Evolutionary conservation across 2,113 vertebrate species (phyloP).

Genomic region (Cacatua alba): DNA sequence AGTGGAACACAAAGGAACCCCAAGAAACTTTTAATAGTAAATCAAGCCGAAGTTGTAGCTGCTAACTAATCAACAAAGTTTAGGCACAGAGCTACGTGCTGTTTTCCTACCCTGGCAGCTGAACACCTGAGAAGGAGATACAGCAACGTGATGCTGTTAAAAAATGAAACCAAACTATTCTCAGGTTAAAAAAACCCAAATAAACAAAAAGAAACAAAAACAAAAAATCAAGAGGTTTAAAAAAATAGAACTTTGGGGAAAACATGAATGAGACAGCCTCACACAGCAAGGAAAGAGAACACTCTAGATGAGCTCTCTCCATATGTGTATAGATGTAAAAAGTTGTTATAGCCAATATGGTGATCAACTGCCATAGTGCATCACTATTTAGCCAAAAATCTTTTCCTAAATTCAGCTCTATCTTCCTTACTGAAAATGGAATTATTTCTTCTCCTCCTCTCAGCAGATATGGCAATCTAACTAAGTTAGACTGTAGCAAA

Average conservation of each 20-base stretch:
- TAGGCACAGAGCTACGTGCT: accelerated
- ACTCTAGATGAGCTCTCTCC: background rate
- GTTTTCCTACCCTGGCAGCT: background rate
- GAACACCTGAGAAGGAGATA: background rate
- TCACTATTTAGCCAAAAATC: background rate
- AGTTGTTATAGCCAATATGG: background rate
- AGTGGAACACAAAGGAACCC: background rate
- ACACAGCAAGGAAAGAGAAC: background rate
- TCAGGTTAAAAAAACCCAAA: background rate
- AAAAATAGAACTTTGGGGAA: background rate
- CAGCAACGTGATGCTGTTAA: background rate
- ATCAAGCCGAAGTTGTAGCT: background rate
- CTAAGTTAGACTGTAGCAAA: background rate
- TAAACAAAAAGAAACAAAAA: background rate
- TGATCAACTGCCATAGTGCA: background rate
- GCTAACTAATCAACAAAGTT: background rate
- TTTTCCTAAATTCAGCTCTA: background rate
- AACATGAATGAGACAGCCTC: background rate
- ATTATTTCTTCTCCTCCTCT: background rate
- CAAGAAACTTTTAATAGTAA: background rate
- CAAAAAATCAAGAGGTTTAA: background rate
- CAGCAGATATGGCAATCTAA: background rate
- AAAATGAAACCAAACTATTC: background rate
- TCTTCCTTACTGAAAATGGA: background rate
- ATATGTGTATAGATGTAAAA: background rate